Evolutionary conservation across 2,113 vertebrate genomes (phyloP), one percentile per base, ranked within the genome.

Genomic region (Campylorhamphus procurvoides): DNA sequence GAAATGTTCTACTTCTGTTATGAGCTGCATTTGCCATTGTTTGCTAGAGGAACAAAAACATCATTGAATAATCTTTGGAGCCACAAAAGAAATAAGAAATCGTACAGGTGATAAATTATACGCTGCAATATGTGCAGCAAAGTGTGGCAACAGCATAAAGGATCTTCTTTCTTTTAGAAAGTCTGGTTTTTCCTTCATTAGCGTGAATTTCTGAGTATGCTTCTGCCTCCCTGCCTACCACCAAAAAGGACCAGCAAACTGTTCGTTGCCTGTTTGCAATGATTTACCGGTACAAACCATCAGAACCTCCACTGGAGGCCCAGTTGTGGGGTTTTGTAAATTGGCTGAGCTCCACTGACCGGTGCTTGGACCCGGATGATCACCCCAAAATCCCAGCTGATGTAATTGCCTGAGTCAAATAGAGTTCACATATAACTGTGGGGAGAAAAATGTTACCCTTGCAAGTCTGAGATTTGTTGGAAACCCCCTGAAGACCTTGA

Each of bases 11-110:
- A 19, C 40, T 84, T 91, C 28, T 92, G 50, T 62, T 95, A 50
- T 46, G 81, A 93, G 60, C 72, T 63, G 52, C 46, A 18, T 81
- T 94, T 94, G 75, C 74, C 69, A 72, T 89, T 94, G 49, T 94
- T 94, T 87, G 66, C 49, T 89, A 33, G 53, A 84, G 52, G 66
- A 92, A 75, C 50, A 88, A 87, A 90, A 47, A 3, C 84, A 84
- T 58, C 14, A 29, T 25, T 94, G 73, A 89, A 55, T 91, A 91
- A 84, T 78, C 81, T 87, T 94, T 82, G 64, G 67, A 89, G 64
- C 73, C 49, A 72, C 6, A 10, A 68, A 86, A 93, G 47, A 60
- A 91, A 31, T 44, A 75, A 88, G 63, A 52, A 86, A 55, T 59
- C 78, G 53, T 60, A 49, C 39, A 75, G 73, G 53, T 62, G 62